These are phyloP conservation scores for Pelosia muscerda DNA, from an alignment of 2,888 invertebrate species.

Conservation along the genomic window DNA sequence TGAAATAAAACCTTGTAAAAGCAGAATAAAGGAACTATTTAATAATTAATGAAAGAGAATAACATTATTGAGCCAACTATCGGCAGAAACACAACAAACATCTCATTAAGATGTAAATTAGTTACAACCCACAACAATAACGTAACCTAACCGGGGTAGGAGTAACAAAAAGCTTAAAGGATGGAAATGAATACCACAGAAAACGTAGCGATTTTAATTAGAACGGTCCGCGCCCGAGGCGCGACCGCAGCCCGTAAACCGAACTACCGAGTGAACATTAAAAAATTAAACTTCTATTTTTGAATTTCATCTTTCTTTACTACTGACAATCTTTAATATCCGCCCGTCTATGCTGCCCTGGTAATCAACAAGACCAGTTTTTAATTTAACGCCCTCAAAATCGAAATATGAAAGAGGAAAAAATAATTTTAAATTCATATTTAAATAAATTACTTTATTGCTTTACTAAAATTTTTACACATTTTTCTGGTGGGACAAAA, in stretches of 20 bases:
- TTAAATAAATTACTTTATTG: neutral
- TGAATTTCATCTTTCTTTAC: constrained; percentile 55
- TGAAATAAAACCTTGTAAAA: neutral
- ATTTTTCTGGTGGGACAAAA: neutral
- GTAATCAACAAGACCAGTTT: constrained; percentile 53
- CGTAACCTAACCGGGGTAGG: constrained; percentile 73
- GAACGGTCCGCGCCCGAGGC: constrained; percentile 77
- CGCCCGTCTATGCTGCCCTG: constrained; percentile 52
- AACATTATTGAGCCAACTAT: constrained; percentile 58
- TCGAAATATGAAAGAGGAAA: neutral
- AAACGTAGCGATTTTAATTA: constrained; percentile 84
- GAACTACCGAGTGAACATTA: constrained; percentile 60
- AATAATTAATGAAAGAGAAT: constrained; percentile 55
- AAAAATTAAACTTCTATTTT: constrained; percentile 56
- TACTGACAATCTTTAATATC: constrained; percentile 56
- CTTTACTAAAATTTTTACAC: neutral
- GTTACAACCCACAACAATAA: constrained; percentile 81
- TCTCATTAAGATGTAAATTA: constrained; percentile 86
- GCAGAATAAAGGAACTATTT: constrained; percentile 19
- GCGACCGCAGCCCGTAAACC: constrained; percentile 74
- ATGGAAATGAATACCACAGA: constrained; percentile 83
- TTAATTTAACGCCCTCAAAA: constrained; percentile 28
- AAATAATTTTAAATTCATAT: too few relatives aligned
- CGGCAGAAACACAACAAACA: constrained; percentile 63
- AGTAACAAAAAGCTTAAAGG: constrained; percentile 81